A percentile compares a stretch with the other conserved stretches of the same genome.
These are phyloP conservation scores for Nymphalis urticae DNA, from an alignment of 2,888 invertebrate species.

Conservation along the genomic window DNA sequence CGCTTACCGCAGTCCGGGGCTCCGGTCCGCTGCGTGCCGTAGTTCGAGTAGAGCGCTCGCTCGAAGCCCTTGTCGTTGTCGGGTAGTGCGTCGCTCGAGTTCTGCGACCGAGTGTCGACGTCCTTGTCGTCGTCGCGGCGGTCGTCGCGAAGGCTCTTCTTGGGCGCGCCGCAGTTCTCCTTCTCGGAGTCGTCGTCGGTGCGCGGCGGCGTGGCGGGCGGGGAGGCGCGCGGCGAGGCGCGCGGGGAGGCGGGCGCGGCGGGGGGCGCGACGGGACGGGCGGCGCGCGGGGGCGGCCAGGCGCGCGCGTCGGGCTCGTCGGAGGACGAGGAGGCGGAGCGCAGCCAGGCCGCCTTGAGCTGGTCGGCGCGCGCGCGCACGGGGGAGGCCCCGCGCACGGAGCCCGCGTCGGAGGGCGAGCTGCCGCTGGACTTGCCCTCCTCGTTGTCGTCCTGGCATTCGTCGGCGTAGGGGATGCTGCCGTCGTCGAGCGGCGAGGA, in stretches of 20 bases:
- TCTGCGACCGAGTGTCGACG: constrained; percentile 87
- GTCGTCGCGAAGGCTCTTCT: constrained; percentile 64
- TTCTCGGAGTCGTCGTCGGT: constrained; percentile 69
- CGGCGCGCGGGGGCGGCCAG: constrained; percentile 51
- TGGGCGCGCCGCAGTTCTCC: constrained; percentile 60
- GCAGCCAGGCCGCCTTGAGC: constrained; percentile 76
- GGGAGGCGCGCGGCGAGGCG: constrained; percentile 49
- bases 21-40: constrained; percentile 49
- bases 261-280: constrained; percentile 60
- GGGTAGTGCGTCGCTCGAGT: constrained; percentile 59
- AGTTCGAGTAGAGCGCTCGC: constrained; percentile 39
- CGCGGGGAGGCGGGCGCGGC: constrained; percentile 62
- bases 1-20: constrained; percentile 42
- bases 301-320: constrained; percentile 54
- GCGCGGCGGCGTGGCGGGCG: constrained; percentile 39
- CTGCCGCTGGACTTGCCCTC: constrained; percentile 61
- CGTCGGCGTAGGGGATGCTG: constrained; percentile 87
- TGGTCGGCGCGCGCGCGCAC: constrained; percentile 55
- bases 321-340: constrained; percentile 67
- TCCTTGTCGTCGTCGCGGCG: constrained; percentile 85
- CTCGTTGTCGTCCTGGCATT: constrained; percentile 82
- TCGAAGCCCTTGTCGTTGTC: constrained; percentile 67
- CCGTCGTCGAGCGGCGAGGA: constrained; percentile 84
- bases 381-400: constrained; percentile 39
- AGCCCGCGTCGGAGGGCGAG: constrained; percentile 57